Evolutionary conservation across 2,888 invertebrate species (phyloP), one percentile per base, ranked within the genome.

Genomic region (Cerceris ruficornis): DNA sequence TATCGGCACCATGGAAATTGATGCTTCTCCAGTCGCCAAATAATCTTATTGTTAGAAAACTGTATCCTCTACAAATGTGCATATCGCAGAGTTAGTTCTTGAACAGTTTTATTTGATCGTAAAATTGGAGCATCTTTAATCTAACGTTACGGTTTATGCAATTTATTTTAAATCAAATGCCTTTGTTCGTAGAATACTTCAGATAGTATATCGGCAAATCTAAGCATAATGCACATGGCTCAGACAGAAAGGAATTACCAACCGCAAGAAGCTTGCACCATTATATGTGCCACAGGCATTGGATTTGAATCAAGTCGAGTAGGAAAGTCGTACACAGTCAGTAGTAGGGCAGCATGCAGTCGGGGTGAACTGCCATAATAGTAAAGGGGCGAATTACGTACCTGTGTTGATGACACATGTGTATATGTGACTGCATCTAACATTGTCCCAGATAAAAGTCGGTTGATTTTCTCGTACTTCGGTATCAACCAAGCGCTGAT

Each of bases 1-100:
- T 83, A 73, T 73, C 64, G 66, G 17, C 62, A 64, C 28, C 42
- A 59, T 52, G 75, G 73, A 64, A 75, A 80, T 76, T 66, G 61
- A 67, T 65, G 61, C 13, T 52, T 39, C 58, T 52, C 6, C 46
- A 5, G 41, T 46, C 4, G 46, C 13, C 2, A 14, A 13, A 14
- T 54, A n/a, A 13, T 2, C n/a, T 7, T 7, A 13, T 52, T 15
- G 11, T n/a, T 9, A 14, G 54, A n/a, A 54, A 46, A 46, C 11
- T 11, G 46, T 46, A 13, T 9, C 1, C 8, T 4, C 28, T 28
- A 28, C 4, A 28, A 28, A 28, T 28, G 28, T 28, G 2, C 28
- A 28, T n/a, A n/a, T 28, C 4, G 28, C 4, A 28, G 4, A 28
- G 4, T 28, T 4, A 28, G 28, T 28, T 28, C 4, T 28, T 28